phyloP scores from a whole-genome alignment of 2,113 vertebrate species.

The Paratilapia polleni region DNA sequence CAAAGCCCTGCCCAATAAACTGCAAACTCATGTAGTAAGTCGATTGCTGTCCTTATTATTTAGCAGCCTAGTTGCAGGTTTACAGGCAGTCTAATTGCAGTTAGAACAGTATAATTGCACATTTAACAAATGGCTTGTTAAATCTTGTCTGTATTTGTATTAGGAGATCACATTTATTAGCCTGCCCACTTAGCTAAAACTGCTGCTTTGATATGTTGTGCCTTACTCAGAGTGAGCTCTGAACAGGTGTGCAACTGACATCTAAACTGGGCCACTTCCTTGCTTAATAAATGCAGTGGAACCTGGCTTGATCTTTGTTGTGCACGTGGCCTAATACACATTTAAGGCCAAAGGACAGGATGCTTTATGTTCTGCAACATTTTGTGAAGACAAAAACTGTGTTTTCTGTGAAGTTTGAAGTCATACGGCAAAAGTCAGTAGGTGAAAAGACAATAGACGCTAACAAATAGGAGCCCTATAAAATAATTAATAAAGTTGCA shows the following conservation, averaged over 20 bases:
- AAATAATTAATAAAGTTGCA: constrained; percentile 1
- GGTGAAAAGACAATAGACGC: background rate
- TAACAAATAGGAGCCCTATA: constrained; percentile 10
- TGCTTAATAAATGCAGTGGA: background rate
- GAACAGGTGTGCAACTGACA: background rate
- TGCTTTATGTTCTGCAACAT: background rate
- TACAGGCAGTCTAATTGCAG: constrained; percentile 22
- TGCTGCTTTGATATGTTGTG: background rate
- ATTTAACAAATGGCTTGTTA: constrained; percentile 25
- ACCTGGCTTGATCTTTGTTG: background rate
- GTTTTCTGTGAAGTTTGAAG: background rate
- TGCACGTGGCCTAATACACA: background rate
- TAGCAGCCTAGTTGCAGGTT: constrained; percentile 19
- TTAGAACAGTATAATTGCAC: constrained; percentile 12
- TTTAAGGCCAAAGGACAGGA: background rate
- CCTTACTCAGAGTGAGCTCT: background rate
- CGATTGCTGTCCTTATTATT: constrained; percentile 3
- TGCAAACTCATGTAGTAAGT: background rate
- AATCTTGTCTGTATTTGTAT: constrained; percentile 11
- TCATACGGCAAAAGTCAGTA: fast-evolving
- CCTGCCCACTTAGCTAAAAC: background rate
- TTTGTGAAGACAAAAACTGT: background rate
- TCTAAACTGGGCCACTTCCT: background rate
- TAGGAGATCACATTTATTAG: constrained; percentile 14
- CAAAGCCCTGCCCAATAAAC: background rate